Conservation (phyloP, 2,113 vertebrate genomes). For the Vireo altiloquus region DNA sequence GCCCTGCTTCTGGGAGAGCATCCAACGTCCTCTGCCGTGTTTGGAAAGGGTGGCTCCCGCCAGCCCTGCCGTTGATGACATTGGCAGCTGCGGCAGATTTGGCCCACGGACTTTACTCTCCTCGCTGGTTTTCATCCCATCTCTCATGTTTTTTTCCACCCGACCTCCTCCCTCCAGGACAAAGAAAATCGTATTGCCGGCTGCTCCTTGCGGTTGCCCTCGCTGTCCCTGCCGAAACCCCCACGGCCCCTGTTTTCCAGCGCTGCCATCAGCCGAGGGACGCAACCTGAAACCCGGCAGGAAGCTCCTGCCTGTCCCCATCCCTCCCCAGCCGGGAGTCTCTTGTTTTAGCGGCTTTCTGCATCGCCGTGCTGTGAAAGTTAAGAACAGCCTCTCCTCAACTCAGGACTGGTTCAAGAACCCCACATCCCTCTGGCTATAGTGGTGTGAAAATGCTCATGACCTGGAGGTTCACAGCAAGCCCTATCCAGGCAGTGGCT, state of each 20-base stretch:
- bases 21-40: neutral
- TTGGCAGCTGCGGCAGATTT: slow-evolving; percentile 31
- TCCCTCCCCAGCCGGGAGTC: fast-evolving
- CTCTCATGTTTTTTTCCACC: neutral
- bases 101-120: neutral
- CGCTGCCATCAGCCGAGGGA: neutral
- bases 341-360: neutral
- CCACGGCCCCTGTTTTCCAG: neutral
- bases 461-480: neutral
- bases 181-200: neutral
- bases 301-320: neutral
- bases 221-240: fast-evolving
- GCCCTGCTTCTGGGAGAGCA: slow-evolving; percentile 34
- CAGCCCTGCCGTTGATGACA: slow-evolving; percentile 24
- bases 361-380: fast-evolving
- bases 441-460: neutral
- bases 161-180: neutral
- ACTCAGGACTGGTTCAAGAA: neutral
- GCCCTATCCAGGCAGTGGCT: neutral
- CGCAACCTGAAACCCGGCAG: neutral
- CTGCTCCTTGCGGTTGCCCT: neutral
- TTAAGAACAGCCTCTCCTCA: neutral
- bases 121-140: neutral
- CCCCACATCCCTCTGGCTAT: neutral
- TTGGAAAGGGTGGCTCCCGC: slow-evolving; percentile 61